Evolutionary conservation across 2,797 vertebrate genomes (phyloP).

Genomic region (Micromesistius poutassou): DNA sequence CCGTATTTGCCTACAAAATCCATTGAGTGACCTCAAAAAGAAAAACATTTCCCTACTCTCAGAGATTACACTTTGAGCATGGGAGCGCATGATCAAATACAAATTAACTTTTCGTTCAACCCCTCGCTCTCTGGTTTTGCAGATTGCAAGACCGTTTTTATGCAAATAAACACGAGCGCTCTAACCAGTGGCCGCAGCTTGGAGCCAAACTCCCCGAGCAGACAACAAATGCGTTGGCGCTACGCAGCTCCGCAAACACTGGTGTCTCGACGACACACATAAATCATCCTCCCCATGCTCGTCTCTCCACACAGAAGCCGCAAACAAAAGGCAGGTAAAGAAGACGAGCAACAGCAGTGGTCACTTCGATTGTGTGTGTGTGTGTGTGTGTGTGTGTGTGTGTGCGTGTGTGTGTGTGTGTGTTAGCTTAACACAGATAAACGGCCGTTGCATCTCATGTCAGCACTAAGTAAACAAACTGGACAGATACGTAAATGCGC

Average conservation of each 20-base stretch:
- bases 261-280: slow-evolving; percentile 59
- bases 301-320: slow-evolving; percentile 53
- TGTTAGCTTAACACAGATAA: slow-evolving; percentile 55
- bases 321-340: slow-evolving; percentile 63
- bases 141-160: slow-evolving; percentile 17
- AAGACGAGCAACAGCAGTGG: slow-evolving; percentile 12
- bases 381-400: slow-evolving; percentile 14
- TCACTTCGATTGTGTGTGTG: slow-evolving; percentile 19
- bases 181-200: slow-evolving; percentile 13
- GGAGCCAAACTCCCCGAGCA: slow-evolving; percentile 23
- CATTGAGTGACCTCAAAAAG: too few species aligned
- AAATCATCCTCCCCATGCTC: slow-evolving; percentile 58
- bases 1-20: neutral
- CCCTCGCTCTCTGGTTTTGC: slow-evolving; percentile 4
- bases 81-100: neutral
- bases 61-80: slow-evolving; percentile 5
- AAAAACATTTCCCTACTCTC: neutral
- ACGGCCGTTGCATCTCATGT: slow-evolving; percentile 46
- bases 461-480: slow-evolving; percentile 59
- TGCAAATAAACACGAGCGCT: slow-evolving; percentile 16
- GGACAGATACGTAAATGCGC: slow-evolving; percentile 30
- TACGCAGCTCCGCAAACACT: slow-evolving; percentile 52
- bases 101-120: slow-evolving; percentile 13
- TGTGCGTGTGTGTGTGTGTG: slow-evolving; percentile 26
- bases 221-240: slow-evolving; percentile 36